Conservation (phyloP, 2,113 vertebrate species). For the Macquaria australasica region DNA sequence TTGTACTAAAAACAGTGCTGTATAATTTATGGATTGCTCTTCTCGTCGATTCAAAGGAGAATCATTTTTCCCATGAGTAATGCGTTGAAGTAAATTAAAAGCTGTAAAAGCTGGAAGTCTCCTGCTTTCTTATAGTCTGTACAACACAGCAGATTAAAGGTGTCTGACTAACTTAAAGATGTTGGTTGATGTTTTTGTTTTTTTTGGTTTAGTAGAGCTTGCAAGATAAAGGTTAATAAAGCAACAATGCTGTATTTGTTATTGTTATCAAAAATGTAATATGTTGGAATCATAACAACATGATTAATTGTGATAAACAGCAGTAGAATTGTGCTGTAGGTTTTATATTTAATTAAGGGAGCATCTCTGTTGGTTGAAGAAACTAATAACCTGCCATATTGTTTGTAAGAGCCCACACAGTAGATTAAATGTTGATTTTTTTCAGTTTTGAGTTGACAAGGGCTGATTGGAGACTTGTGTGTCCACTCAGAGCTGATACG, state of each 20-base stretch:
- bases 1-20: neutral
- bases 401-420: neutral
- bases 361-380: neutral
- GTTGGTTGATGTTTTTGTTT: neutral
- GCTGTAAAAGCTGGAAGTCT: neutral
- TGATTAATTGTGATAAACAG: neutral
- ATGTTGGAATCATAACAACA: neutral
- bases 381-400: constrained; percentile 17
- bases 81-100: neutral
- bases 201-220: neutral
- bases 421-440: constrained; percentile 38
- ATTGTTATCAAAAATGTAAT: neutral
- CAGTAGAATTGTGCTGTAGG: neutral
- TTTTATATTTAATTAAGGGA: neutral
- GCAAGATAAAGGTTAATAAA: neutral
- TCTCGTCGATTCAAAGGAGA: neutral
- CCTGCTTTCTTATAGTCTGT: neutral
- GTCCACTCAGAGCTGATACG: constrained; percentile 27
- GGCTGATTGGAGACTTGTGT: constrained; percentile 38
- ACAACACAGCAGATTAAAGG: neutral
- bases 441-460: constrained; percentile 24
- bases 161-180: neutral
- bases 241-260: neutral
- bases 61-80: neutral
- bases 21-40: neutral